Percentiles rank a stretch among this genome's conserved stretches.
These are phyloP conservation scores for Chondrilla cf. caribensis DNA, from an alignment of 37 sponge, comb jelly and placozoan species.

Conservation along the genomic window DNA sequence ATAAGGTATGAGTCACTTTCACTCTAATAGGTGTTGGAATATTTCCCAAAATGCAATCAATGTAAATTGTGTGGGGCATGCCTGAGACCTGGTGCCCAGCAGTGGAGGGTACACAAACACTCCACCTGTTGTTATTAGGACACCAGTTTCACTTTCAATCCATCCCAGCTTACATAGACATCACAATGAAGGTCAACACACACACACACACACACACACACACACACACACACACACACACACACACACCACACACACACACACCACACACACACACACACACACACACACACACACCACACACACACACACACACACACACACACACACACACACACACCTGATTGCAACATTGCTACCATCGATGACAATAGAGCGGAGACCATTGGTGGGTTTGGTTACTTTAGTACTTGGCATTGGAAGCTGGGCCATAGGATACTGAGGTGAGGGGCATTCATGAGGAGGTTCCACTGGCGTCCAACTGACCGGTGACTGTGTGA, in stretches of 20 bases:
- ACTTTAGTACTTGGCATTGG: background rate
- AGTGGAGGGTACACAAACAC: no score
- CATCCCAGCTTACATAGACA: no score
- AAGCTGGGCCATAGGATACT: background rate
- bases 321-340: constrained; percentile 41
- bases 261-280: constrained; percentile 2
- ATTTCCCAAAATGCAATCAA: no score
- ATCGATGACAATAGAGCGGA: constrained; percentile 84
- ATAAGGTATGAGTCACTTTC: no score
- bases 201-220: constrained; percentile 10
- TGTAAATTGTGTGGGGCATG: no score
- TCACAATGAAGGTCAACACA: no score
- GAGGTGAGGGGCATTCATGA: background rate
- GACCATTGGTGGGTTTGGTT: constrained; percentile 1
- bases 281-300: no score
- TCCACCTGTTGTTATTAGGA: no score
- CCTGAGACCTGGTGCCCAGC: no score
- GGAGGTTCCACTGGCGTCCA: background rate
- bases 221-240: constrained; percentile 1
- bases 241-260: constrained; percentile 1
- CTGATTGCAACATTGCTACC: constrained; percentile 95
- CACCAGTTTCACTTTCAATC: no score
- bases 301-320: no score
- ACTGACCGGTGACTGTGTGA: background rate
- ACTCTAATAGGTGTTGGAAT: no score